phyloP scores from a whole-genome alignment of 1,140 invertebrate genomes.

The Archegozetes longisetosus region DNA sequence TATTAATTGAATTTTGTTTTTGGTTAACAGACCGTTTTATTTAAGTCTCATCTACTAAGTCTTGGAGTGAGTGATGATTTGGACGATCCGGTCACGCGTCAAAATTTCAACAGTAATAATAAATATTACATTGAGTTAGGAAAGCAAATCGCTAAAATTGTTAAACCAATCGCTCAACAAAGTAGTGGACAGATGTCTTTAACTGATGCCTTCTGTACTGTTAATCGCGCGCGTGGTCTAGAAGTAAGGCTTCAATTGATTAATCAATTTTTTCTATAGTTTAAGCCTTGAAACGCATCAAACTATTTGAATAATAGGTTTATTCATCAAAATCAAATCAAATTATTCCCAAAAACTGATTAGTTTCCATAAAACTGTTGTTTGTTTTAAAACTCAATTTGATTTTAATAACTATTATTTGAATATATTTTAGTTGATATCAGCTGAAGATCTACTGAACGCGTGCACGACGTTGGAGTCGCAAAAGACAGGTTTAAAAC shows the following conservation, averaged over 20 bases:
- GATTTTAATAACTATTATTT: slow-evolving; percentile 2
- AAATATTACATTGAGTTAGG: slow-evolving; percentile 75
- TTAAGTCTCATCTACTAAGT: slow-evolving; percentile 89
- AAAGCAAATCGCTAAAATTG: slow-evolving; percentile 61
- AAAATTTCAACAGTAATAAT: slow-evolving; percentile 66
- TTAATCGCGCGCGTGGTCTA: slow-evolving; percentile 52
- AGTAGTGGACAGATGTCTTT: slow-evolving; percentile 89
- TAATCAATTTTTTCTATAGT: too few relatives aligned
- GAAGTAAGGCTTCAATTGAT: slow-evolving; percentile 29
- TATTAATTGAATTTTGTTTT: slow-evolving; percentile 2
- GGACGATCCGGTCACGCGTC: slow-evolving; percentile 73
- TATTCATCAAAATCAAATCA: too few relatives aligned
- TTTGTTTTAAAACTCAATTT: background rate
- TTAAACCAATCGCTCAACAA: slow-evolving; percentile 65
- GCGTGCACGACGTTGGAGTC: slow-evolving; percentile 52
- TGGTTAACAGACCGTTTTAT: slow-evolving; percentile 49
- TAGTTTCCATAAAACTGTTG: background rate
- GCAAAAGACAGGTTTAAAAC: slow-evolving; percentile 42
- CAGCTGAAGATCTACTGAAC: slow-evolving; percentile 84
- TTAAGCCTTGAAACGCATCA: too few relatives aligned
- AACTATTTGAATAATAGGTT: too few relatives aligned
- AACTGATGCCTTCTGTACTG: slow-evolving; percentile 87
- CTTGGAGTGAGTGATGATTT: slow-evolving; percentile 51
- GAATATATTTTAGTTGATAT: slow-evolving; percentile 56
- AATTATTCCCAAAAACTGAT: too few relatives aligned